Conservation (phyloP, 2,888 invertebrate genomes). For the Patella depressa region DNA sequence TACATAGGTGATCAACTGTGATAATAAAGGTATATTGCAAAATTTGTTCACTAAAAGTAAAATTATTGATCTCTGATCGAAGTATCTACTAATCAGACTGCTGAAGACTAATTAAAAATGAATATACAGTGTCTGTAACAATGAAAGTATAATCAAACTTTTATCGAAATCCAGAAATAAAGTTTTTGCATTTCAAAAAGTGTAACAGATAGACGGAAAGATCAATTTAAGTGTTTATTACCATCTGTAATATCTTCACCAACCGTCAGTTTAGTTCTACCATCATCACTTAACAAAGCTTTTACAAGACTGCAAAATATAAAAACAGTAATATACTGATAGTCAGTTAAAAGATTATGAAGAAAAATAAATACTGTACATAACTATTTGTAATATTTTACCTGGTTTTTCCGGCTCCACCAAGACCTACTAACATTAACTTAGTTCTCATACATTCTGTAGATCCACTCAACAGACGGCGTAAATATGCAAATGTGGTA, state of each 20-base stretch:
- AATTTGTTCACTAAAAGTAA: too few species aligned
- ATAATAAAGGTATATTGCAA: too few species aligned
- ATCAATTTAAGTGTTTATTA: conserved; percentile 20
- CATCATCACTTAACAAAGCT: conserved; percentile 58
- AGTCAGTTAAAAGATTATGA: neutral
- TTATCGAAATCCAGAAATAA: too few species aligned
- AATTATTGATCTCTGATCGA: too few species aligned
- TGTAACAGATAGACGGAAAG: too few species aligned
- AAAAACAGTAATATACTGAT: neutral
- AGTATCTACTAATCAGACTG: too few species aligned
- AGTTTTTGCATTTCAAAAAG: too few species aligned
- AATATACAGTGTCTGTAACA: too few species aligned
- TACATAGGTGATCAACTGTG: too few species aligned
- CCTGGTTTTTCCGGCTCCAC: conserved; percentile 70
- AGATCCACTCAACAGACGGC: conserved; percentile 64
- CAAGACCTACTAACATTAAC: conserved; percentile 69
- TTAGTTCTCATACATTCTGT: conserved; percentile 66
- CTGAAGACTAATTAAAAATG: too few species aligned
- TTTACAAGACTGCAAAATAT: conserved; percentile 57
- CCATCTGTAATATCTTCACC: conserved; percentile 68
- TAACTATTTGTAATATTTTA: conserved; percentile 24
- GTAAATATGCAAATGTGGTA: conserved; percentile 65
- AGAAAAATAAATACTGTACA: too few species aligned
- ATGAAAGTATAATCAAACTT: too few species aligned
- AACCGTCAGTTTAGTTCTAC: conserved; percentile 46